Base-by-base conservation (phyloP, 1,140 invertebrate species). In the Monochamus saltuarius region DNA sequence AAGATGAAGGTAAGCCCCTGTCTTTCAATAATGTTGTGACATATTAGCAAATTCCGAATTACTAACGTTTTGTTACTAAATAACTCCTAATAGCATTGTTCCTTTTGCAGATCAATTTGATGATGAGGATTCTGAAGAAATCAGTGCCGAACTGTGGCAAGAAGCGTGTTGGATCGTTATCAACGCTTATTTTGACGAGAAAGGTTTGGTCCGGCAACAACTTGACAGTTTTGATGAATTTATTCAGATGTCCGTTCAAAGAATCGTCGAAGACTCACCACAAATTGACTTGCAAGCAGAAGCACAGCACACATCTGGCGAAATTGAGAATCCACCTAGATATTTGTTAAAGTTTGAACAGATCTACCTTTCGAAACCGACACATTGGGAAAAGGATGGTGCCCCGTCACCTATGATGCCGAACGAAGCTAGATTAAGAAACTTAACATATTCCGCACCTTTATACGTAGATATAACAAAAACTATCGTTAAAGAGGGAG, bases 161-260 rank as follows among this genome's bases (percentile, higher is more conserved):
- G 97, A 99, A 84, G 97, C 97, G n/a, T 99, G 96, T 73, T 99
- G 97, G 97, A 97, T 98, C 76, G 96, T 99, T 40, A 99, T 99
- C 70, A 97, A 95, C 73, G 94, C 97, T 2, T 99, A 99, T 79
- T 99, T 99, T 79, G 97, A 99, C 77, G 97, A 99, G 76, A 99
- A 99, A 81, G 97, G 94, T 78, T 83, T 99, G 42, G 97, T 99
- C n/a, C 84, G 97, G 49, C 97, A 99, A 75, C 97, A 99, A 74
- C 80, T 99, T 61, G 97, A 99, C 73, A 98, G 95, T 68, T 99
- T 99, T 79, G 97, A 99, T 83, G 97, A 99, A 81, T 99, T 99
- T 75, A 98, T 99, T 77, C 95, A 98, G 75, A 99, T 99, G 95
- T 98, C 95, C 9, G 95, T 99, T 16, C 97, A 99, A 74, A 83